A percentile compares a stretch with the other conserved stretches of the same genome.
Evolutionary conservation across 2,888 invertebrate genomes (phyloP).

Genomic region (Salticus scenicus): DNA sequence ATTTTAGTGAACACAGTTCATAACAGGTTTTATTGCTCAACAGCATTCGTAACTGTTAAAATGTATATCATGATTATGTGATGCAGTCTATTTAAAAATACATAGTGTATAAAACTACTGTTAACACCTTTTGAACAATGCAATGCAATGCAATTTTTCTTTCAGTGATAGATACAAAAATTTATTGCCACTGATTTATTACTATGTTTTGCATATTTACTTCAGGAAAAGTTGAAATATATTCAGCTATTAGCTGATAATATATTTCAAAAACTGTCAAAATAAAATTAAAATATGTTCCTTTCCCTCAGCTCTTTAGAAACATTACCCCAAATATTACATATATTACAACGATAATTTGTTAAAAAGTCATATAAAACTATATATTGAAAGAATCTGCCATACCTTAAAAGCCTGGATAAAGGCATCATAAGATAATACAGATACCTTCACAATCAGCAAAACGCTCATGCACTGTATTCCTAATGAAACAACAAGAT

Average conservation of each 20-base stretch:
- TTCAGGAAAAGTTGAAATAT: conserved; percentile 10
- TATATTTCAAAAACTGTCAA: conserved; percentile 45
- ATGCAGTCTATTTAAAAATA: conserved; percentile 11
- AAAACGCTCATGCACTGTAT: conserved; percentile 51
- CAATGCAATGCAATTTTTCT: background rate
- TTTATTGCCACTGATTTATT: conserved; percentile 23
- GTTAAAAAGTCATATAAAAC: conserved; percentile 66
- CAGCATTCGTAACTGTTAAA: background rate
- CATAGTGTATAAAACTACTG: conserved; percentile 4
- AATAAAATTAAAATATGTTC: conserved; percentile 16
- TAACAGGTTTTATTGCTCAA: conserved; percentile 6
- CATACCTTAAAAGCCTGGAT: conserved; percentile 40
- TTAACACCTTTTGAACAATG: conserved; percentile 28
- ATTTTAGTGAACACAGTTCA: background rate
- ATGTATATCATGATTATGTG: background rate
- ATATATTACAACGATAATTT: conserved; percentile 57
- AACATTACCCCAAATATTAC: conserved; percentile 60
- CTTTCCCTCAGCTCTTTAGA: conserved; percentile 13
- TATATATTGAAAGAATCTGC: conserved; percentile 60
- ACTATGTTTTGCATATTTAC: conserved; percentile 6
- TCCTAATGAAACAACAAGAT: conserved; percentile 43
- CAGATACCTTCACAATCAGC: conserved; percentile 56
- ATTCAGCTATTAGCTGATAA: background rate
- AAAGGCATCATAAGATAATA: conserved; percentile 43
- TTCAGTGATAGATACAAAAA: conserved; percentile 46